Evolutionary conservation across 2,113 vertebrate genomes (phyloP), one percentile per base, ranked within the genome.

Genomic region (Bos indicus): DNA sequence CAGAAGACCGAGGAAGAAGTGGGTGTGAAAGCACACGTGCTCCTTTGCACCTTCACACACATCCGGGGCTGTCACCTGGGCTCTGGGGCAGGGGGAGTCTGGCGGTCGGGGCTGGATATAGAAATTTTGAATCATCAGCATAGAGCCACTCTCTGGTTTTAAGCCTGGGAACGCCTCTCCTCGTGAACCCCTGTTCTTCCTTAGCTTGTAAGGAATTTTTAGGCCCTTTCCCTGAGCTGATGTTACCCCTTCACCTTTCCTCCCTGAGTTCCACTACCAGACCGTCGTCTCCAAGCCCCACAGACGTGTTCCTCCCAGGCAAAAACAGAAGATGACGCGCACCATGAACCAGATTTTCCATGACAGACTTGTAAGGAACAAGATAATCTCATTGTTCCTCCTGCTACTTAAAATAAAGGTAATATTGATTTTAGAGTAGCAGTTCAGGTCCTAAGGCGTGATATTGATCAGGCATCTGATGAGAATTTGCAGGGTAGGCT

Each of bases 331-430:
- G 91, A 96, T 96, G 86, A 96, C 88, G 96, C 93, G 43, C 14
- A 64, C 36, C 48, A 7, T 7, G 94, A 97, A 59, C 26, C 94
- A 91, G 94, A 94, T 96, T 98, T 88, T 98, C 0, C 90, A 57
- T 30, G 90, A 85, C 97, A 94, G 97, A 97, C 43, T 30, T 81
- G 77, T 95, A 97, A 98, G 89, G 93, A 98, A 95, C 51, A 92
- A 97, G 95, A 95, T 98, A 94, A 89, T 98, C 88, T 90, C 96
- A 54, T 40, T 97, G 96, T 97, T 97, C 86, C 46, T 91, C 91
- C 81, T 97, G 48, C 74, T 97, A 77, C 97, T 98, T 98, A 94
- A 97, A 98, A 86, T 92, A 98, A 96, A 93, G 91, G 90, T 40
- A 77, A 10, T 92, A 97, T 88, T 96, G 96, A 95, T 98, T 98